These are phyloP conservation scores for Arothron firmamentum DNA, from an alignment of 2,113 vertebrate genomes.

Conservation along the genomic window DNA sequence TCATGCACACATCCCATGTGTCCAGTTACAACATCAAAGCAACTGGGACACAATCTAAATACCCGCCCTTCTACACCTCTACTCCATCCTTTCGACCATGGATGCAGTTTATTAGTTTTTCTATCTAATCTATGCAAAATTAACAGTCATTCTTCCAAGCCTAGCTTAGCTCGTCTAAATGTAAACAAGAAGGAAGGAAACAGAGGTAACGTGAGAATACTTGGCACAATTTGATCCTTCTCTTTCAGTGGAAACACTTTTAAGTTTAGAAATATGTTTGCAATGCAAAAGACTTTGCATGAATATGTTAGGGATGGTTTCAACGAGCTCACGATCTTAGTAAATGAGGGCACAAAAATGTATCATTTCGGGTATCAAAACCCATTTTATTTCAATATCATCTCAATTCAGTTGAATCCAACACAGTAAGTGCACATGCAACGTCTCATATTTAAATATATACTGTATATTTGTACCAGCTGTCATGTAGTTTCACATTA, in stretches of 20 bases:
- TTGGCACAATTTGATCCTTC: too few species aligned
- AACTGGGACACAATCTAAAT: slow-evolving; percentile 39
- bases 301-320: background rate
- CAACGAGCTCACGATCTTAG: background rate
- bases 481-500: slow-evolving; percentile 61
- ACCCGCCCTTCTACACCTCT: slow-evolving; percentile 15
- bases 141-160: background rate
- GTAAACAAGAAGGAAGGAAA: too few species aligned
- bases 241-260: background rate
- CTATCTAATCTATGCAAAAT: background rate
- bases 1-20: slow-evolving; percentile 54
- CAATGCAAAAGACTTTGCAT: background rate
- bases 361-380: slow-evolving; percentile 53
- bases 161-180: too few species aligned
- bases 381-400: slow-evolving; percentile 69
- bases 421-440: slow-evolving; percentile 76
- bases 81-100: too few species aligned
- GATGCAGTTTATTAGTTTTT: background rate
- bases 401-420: slow-evolving; percentile 71
- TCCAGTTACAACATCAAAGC: slow-evolving; percentile 75
- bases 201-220: too few species aligned
- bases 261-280: background rate
- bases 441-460: slow-evolving; percentile 70
- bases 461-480: slow-evolving; percentile 64
- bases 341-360: background rate